Evolutionary conservation across 2,113 vertebrate genomes (phyloP).

Genomic region (Phalacrocorax aristotelis): DNA sequence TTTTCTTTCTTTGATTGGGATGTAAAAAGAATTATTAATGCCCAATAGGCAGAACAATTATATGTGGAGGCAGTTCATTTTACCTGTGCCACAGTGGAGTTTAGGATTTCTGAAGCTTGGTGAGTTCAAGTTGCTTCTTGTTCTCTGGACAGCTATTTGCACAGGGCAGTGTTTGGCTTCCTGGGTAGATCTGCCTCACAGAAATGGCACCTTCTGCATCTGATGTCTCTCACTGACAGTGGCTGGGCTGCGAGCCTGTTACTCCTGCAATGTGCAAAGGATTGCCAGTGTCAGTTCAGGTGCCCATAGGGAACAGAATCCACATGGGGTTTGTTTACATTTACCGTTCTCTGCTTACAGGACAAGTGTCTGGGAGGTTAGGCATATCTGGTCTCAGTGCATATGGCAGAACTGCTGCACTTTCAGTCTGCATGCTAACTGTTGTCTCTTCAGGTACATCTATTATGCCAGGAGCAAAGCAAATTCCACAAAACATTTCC

Average conservation of each 20-base stretch:
- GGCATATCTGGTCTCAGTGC: neutral
- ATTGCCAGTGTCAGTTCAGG: neutral
- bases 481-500: neutral
- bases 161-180: neutral
- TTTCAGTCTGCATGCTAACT: neutral
- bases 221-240: no score
- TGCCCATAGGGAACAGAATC: neutral
- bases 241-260: neutral
- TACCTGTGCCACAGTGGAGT: neutral
- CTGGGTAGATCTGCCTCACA: neutral
- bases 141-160: neutral
- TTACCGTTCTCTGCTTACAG: neutral
- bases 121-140: neutral
- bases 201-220: neutral
- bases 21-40: neutral
- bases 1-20: neutral
- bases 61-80: neutral
- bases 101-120: neutral
- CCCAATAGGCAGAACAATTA: neutral
- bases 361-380: neutral
- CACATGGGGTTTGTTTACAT: neutral
- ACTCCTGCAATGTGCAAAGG: neutral
- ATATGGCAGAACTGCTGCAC: neutral
- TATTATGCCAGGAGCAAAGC: neutral
- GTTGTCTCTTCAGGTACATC: neutral